Percentiles rank a stretch among this genome's conserved stretches.
Evolutionary conservation across 2,888 invertebrate genomes (phyloP).

Genomic region (Stenolophus ochropezus): DNA sequence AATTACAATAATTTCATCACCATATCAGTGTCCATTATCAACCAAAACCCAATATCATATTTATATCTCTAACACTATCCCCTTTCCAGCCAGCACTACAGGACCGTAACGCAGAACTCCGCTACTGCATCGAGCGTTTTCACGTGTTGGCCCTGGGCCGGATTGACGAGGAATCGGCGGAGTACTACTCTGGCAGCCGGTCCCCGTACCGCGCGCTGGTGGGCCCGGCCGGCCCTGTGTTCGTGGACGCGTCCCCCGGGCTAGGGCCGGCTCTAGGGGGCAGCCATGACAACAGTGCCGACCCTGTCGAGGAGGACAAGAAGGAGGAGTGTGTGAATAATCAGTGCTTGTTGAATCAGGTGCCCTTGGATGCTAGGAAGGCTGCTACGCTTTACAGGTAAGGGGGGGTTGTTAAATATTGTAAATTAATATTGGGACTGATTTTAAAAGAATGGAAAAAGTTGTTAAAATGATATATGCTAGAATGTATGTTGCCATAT

Average conservation of each 20-base stretch:
- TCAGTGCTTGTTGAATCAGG: slow-evolving; percentile 67
- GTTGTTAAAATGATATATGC: no score
- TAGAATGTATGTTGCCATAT: no score
- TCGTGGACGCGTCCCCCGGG: not conserved
- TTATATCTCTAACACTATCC: not conserved
- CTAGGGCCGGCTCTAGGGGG: slow-evolving; percentile 7
- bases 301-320: not conserved
- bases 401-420: slow-evolving; percentile 61
- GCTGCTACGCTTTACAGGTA: slow-evolving; percentile 71
- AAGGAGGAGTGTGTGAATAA: slow-evolving; percentile 57
- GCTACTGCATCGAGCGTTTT: slow-evolving; percentile 67
- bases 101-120: slow-evolving; percentile 56
- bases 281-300: slow-evolving; percentile 16
- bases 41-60: no score
- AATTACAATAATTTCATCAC: no score
- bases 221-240: not conserved
- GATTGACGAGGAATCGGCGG: slow-evolving; percentile 67
- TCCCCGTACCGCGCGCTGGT: slow-evolving; percentile 27
- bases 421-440: no score
- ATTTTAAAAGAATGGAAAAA: no score
- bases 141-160: slow-evolving; percentile 70
- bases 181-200: slow-evolving; percentile 21
- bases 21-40: no score
- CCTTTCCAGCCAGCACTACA: not conserved
- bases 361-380: slow-evolving; percentile 71